Evolutionary conservation across 2,113 vertebrate genomes (phyloP), one percentile per base, ranked within the genome.

Genomic region (Xenus cinereus): DNA sequence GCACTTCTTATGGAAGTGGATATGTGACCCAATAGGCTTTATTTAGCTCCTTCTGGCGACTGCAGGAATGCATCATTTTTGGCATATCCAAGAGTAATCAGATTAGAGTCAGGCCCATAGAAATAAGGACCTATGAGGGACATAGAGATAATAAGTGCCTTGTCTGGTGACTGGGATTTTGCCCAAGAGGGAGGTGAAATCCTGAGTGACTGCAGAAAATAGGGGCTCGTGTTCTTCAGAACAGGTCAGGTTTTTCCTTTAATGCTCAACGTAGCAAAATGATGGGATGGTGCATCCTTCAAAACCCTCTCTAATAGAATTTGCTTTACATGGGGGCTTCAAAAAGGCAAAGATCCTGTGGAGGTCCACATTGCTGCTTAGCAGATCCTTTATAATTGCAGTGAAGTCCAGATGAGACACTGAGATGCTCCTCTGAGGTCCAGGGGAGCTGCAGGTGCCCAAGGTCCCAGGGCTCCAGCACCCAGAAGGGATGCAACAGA

Each of bases 231-330:
- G 74, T 10, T 53, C 67, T 81, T 80, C 35, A 20, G 4, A 78
- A 9, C 0, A 0, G 4, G 6, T 39, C 33, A 35, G 10, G 6
- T 14, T 69, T 76, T 77, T 57, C 27, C 54, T 82, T 78, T 26
- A 43, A 0, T 2, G 9, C 6, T 51, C 51, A 6, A 4, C 1
- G 3, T 3, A 4, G 24, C 1, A 4, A 66, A 76, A 30, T 6
- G 2, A 41, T 12, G 41, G 14, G 7, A 46, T 21, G 26, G 14
- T 20, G 16, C 12, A 28, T 20, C 87, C 74, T 54, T 37, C 48
- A 37, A n/a, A 91, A 28, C 35, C 16, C 86, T 60, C 30, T 46
- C 27, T 53, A 6, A 27, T 3, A 4, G n/a, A 66, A 28, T 53
- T 59, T 62, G 15, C 45, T 81, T 89, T 23, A n/a, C 7, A 2